Evolutionary conservation across 2,797 vertebrate genomes (phyloP).

Genomic region (Molossus alvarezi): DNA sequence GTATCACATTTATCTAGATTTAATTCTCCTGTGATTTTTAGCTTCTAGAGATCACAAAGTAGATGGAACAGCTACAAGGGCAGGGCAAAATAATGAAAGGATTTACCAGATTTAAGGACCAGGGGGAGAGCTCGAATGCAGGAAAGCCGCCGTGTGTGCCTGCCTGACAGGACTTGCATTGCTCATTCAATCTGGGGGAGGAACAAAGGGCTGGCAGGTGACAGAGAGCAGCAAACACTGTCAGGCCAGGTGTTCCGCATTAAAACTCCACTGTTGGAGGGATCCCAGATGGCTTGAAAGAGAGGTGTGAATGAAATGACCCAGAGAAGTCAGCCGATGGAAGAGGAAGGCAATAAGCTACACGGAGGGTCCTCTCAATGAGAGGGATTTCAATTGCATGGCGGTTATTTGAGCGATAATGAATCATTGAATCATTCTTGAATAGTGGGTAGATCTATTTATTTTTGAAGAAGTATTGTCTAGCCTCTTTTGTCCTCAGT

Average conservation of each 20-base stretch:
- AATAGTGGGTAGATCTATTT: constrained; percentile 69
- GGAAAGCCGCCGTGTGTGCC: constrained; percentile 27
- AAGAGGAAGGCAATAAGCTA: constrained; percentile 59
- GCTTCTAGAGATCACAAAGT: constrained; percentile 79
- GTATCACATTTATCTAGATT: constrained; percentile 69
- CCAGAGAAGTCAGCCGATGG: constrained; percentile 69
- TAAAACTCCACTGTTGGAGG: neutral
- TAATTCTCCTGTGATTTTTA: constrained; percentile 75
- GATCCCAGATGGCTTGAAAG: constrained; percentile 78
- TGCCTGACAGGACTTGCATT: constrained; percentile 43
- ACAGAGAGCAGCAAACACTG: constrained; percentile 69
- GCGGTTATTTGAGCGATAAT: constrained; percentile 75
- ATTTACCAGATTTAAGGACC: constrained; percentile 73
- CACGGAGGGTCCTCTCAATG: constrained; percentile 64
- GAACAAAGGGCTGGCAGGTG: constrained; percentile 84
- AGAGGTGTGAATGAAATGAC: constrained; percentile 79
- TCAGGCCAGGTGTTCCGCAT: constrained; percentile 76
- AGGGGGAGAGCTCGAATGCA: neutral
- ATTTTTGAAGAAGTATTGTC: constrained; percentile 72
- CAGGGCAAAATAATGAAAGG: constrained; percentile 73
- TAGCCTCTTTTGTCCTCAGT: constrained; percentile 7
- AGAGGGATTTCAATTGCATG: constrained; percentile 69
- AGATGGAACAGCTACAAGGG: constrained; percentile 60
- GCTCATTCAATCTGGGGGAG: constrained; percentile 51
- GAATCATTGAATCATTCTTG: constrained; percentile 69